These are phyloP conservation scores for Cettia cetti DNA, from an alignment of 2,113 vertebrate species.

Conservation along the genomic window DNA sequence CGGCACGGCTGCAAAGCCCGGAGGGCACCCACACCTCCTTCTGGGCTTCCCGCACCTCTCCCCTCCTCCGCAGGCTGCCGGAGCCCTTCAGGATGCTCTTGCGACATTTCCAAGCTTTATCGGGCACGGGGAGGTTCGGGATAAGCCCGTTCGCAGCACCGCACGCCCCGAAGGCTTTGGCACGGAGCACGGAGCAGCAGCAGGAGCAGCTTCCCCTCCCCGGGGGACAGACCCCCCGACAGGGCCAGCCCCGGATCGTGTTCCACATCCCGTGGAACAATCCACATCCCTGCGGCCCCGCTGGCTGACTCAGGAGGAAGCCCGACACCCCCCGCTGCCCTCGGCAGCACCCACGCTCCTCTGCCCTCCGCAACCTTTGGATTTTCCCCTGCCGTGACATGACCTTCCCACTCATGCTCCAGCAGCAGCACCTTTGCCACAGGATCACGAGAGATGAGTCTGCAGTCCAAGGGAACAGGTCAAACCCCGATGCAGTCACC, in stretches of 20 bases:
- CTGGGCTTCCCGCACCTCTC: not conserved
- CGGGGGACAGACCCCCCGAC: rapidly evolving
- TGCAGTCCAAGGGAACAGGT: not conserved
- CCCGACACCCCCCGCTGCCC: not conserved
- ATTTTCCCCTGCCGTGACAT: not conserved
- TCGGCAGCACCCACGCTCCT: not conserved
- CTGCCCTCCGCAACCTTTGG: not conserved
- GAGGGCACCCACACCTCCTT: not conserved
- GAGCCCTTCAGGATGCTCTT: not conserved
- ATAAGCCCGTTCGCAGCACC: not conserved
- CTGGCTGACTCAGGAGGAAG: not conserved
- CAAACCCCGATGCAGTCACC: rapidly evolving
- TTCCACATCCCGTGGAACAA: not conserved
- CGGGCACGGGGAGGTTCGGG: rapidly evolving
- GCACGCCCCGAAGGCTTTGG: not conserved
- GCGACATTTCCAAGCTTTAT: rapidly evolving
- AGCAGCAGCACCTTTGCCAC: not conserved
- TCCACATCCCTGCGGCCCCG: no score
- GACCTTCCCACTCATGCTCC: not conserved
- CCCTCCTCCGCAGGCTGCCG: not conserved
- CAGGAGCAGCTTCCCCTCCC: not conserved
- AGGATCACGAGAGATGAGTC: not conserved
- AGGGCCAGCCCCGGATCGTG: rapidly evolving
- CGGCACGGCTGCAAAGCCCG: rapidly evolving
- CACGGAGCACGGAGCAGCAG: rapidly evolving